Conservation (phyloP, 2,888 invertebrate species). For the Thysanoteuthis rhombus region DNA sequence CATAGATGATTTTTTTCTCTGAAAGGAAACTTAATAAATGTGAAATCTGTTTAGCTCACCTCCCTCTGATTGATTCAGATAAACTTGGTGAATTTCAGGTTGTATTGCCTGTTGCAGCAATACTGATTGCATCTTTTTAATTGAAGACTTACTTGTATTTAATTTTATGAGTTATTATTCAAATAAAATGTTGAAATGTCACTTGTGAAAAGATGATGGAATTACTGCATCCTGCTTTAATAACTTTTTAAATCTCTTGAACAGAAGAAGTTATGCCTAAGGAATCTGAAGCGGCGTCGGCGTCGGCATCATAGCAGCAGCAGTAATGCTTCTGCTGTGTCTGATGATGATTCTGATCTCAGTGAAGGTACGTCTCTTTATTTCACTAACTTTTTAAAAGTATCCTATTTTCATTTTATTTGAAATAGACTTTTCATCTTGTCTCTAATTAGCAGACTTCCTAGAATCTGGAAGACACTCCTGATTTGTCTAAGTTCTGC, state of each 20-base stretch:
- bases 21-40: not conserved
- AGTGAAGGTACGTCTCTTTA: conserved; percentile 57
- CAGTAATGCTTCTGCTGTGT: conserved; percentile 51
- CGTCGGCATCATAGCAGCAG: conserved; percentile 46
- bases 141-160: no score
- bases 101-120: no score
- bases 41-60: not conserved
- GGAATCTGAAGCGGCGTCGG: conserved; percentile 42
- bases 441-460: not conserved
- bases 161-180: no score
- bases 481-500: no score
- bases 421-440: not conserved
- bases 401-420: not conserved
- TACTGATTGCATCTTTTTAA: no score
- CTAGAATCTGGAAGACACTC: no score
- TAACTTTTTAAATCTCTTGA: not conserved
- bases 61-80: no score
- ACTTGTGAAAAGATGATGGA: no score
- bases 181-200: no score
- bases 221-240: not conserved
- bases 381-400: not conserved
- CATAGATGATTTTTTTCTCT: not conserved
- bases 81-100: no score
- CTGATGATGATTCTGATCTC: conserved; percentile 61
- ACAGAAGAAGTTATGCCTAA: conserved; percentile 34